Base-by-base conservation (phyloP, 2,797 vertebrate genomes). In the Margarornis squamiger region DNA sequence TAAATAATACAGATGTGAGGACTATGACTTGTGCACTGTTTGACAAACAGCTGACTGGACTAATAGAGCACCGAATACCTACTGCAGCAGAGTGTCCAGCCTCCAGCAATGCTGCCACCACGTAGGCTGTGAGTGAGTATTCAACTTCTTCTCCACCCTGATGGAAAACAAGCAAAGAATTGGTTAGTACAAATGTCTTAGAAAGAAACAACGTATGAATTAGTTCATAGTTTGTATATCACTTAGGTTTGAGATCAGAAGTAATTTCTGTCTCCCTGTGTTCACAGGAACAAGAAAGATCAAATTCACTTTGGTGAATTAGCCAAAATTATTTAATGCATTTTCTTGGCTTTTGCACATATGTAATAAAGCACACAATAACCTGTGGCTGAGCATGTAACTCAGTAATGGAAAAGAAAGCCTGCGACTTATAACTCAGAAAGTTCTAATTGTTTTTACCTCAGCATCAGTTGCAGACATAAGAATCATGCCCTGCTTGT, bases 111-210 rank as follows among this genome's bases (percentile, higher is more conserved):
- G 97, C 96, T 22, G 96, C 91, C 6, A 96, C 93, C 43, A 98
- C 79, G 0, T 97, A 98, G 3, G 97, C 96, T 30, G 97, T 97
- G 61, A 98, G 91, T 15, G 98, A 95, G 23, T 92, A 65, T 62
- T 97, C 95, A 27, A 92, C 93, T 34, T 97, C 96, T 73, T 96
- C 73, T 55, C 92, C 97, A 62, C 91, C 97, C 97, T 98, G 85
- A 83, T 16, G 29, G 62, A 86, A 79, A 63, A 34, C 5, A 88
- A 57, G 14, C 13, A 49, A 83, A 87, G 26, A 76, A 5, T 23
- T 24, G 9, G 34, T 95, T 30, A 96, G 29, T 32, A 85, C 0
- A 3, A 10, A 26, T 54, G 27, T 75, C 41, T 29, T 32, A 34
- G 34, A 57, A 76, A 78, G 43, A 86, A 90, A 41, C 4, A 82